phyloP scores from a whole-genome alignment of 2,888 invertebrate species.

The Harpalus rubripes region DNA sequence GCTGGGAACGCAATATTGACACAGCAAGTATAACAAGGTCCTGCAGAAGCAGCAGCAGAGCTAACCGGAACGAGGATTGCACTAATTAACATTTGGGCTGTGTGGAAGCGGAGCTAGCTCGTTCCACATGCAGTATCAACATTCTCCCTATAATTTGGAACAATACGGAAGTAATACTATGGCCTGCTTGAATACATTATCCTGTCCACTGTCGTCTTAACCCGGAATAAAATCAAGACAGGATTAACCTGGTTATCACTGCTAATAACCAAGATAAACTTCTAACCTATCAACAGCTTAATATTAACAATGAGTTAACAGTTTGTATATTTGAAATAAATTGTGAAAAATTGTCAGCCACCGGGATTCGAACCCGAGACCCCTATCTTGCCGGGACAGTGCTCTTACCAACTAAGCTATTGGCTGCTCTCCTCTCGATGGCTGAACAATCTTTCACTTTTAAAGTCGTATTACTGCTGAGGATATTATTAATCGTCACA shows the following conservation, averaged over 20 bases:
- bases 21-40: conserved; percentile 39
- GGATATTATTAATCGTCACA: no score
- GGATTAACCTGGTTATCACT: neutral
- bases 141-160: conserved; percentile 37
- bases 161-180: conserved; percentile 39
- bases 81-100: conserved; percentile 39
- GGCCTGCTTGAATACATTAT: conserved; percentile 38
- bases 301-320: no score
- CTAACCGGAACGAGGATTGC: conserved; percentile 6
- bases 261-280: neutral
- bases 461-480: no score
- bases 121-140: conserved; percentile 44
- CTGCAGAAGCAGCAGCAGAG: neutral
- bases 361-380: no score
- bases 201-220: conserved; percentile 33
- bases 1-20: conserved; percentile 34
- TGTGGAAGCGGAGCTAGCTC: conserved; percentile 8
- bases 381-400: no score
- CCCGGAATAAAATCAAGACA: conserved; percentile 10
- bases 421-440: no score
- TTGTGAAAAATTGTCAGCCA: no score
- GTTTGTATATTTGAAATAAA: no score
- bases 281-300: no score
- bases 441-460: no score
- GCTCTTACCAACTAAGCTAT: no score